These are phyloP conservation scores for Augiades crinisus DNA, from an alignment of 2,888 invertebrate species.

Conservation along the genomic window DNA sequence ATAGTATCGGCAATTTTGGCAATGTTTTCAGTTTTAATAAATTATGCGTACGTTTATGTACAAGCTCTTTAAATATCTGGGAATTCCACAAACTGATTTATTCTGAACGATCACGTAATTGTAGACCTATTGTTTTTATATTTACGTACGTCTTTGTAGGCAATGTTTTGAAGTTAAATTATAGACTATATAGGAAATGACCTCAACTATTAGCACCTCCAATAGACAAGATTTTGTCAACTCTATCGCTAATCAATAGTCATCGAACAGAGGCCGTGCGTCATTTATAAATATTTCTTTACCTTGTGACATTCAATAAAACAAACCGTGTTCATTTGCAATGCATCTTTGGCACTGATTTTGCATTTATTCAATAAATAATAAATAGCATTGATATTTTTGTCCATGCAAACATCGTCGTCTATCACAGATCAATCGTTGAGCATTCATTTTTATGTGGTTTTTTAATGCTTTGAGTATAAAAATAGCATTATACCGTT, in stretches of 20 bases:
- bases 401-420: slow-evolving; percentile 50
- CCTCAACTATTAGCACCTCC: slow-evolving; percentile 55
- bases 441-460: slow-evolving; percentile 59
- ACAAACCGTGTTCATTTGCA: slow-evolving; percentile 47
- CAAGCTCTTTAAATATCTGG: neutral
- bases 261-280: slow-evolving; percentile 35
- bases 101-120: slow-evolving; percentile 12
- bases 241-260: slow-evolving; percentile 46
- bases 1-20: too few relatives aligned
- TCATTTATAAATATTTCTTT: slow-evolving; percentile 30
- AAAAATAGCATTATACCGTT: slow-evolving; percentile 45
- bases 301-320: slow-evolving; percentile 32
- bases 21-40: neutral
- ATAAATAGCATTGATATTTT: slow-evolving; percentile 58
- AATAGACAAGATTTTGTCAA: slow-evolving; percentile 32
- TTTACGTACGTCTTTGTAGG: slow-evolving; percentile 20
- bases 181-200: slow-evolving; percentile 52
- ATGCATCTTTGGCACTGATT: slow-evolving; percentile 78
- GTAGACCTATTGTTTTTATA: slow-evolving; percentile 19
- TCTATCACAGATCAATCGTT: slow-evolving; percentile 79
- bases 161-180: slow-evolving; percentile 37
- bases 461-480: slow-evolving; percentile 61
- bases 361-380: slow-evolving; percentile 68
- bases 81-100: neutral
- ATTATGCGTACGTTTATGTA: neutral